Evolutionary conservation across 2,113 vertebrate species (phyloP), one percentile per base, ranked within the genome.

Genomic region (Chloebia gouldiae): DNA sequence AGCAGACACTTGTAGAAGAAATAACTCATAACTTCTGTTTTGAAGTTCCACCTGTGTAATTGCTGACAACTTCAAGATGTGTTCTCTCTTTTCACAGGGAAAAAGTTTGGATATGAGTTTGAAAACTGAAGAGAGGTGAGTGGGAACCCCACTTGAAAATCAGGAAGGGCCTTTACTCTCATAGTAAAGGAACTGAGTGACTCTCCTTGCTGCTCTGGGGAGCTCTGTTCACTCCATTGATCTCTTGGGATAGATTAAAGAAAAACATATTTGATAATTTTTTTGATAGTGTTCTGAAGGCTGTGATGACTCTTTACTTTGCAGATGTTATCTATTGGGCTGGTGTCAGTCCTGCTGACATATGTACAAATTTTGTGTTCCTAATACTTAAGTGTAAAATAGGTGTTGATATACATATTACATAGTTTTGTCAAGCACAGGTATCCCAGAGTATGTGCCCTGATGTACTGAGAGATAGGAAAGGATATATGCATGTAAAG

Each of bases 101-200:
- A 77, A 88, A 81, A 95, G 72, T 76, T 91, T 98, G 76, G 44
- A 96, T 88, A 65, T 98, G 89, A 97, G 33, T 60, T 33, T 98
- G 95, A 97, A 96, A 85, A 86, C 95, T 66, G 97, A 98, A 93
- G 89, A 98, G 79, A 97, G 97, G 98, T 98, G 72, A 98, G 97
- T 86, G 31, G 39, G 42, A 92, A 25, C 9, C 7, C 80, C 53
- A 12, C 81, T 44, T 90, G 51, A 61, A 86, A 92, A 39, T 75
- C 19, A 65, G 39, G 13, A 42, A 72, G 70, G 27, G 4, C 5
- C n/a, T 90, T 85, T 49, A 35, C 76, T 60, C 5, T 81, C 9
- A 10, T 9, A 63, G 47, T 47, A 15, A 56, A 57, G 53, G 11
- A 84, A 3, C 28, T 24, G 33, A 28, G 6, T 61, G 68, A 37